Base-by-base conservation (phyloP, 2,113 vertebrate species). In the Oxyura jamaicensis region DNA sequence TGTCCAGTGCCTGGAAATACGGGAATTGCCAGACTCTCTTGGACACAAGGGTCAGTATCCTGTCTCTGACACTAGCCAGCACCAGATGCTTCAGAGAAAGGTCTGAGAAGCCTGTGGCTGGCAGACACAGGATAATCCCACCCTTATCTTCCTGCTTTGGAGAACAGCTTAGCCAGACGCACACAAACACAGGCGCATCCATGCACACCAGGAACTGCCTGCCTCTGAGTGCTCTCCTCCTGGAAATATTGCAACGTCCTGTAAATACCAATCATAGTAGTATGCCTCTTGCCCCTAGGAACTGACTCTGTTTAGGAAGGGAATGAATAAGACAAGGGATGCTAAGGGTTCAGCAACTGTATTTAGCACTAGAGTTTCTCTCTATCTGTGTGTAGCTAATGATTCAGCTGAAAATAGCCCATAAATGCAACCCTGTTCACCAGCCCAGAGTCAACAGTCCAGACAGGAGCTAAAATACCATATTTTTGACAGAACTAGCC, bases 1-100 rank as follows among this genome's bases (percentile, higher is more conserved):
- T 95, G 91, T 95, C 87, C 85, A 31, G 33, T n/a, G 72, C 91
- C 79, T 93, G 80, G 86, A 90, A 96, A 95, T 72, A 72, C 13
- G 77, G 95, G 69, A 90, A 88, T n/a, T 95, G 69, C 86, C 82
- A 86, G 80, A 78, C 58, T 90, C 50, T 35, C 83, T 90, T 41
- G 46, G 73, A 62, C 62, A 86, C 35, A 86, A 76, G 46, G 59
- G 87, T 93, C 93, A 91, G 12, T 73, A 92, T 84, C 83, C 69
- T 78, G 80, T 48, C 39, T 79, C 69, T 84, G 92, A 95, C 56
- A 41, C 53, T 88, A 90, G 83, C 90, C 95, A 95, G 88, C 66
- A 81, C 75, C 52, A 92, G 75, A 95, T 96, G 93, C 90, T 83
- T 81, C 46, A 84, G 72, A 63, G 63, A 59, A 93, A 78, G 65